Conservation (phyloP, 2,113 vertebrate species). For the Callorhinus ursinus region DNA sequence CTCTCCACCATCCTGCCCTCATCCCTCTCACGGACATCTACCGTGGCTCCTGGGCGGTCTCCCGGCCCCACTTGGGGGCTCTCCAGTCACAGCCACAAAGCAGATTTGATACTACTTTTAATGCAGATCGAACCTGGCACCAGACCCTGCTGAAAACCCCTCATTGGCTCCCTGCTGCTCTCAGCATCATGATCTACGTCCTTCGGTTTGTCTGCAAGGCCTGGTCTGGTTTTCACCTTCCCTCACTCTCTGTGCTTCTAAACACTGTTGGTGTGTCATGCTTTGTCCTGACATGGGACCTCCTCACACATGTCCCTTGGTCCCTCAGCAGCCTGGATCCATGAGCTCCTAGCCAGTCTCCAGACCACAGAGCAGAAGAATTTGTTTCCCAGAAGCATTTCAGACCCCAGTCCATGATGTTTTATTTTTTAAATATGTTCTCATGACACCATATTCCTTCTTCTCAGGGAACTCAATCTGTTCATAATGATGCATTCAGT, state of each 20-base stretch:
- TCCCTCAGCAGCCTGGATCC: background rate
- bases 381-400: background rate
- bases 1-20: too few species aligned
- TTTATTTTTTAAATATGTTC: background rate
- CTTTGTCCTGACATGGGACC: background rate
- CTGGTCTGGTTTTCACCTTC: background rate
- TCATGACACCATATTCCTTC: background rate
- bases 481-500: background rate
- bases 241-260: background rate
- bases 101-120: background rate
- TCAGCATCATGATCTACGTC: background rate
- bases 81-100: too few species aligned
- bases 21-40: background rate
- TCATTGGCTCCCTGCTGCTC: background rate
- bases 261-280: background rate
- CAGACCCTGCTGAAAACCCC: background rate
- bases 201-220: background rate
- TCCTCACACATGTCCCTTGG: background rate
- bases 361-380: background rate
- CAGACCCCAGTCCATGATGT: background rate
- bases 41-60: accelerated
- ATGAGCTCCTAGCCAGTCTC: background rate
- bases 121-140: too few species aligned
- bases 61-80: too few species aligned
- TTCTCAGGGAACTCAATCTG: background rate